Conservation (phyloP, 2,113 vertebrate genomes). For the Amazona vittata region DNA sequence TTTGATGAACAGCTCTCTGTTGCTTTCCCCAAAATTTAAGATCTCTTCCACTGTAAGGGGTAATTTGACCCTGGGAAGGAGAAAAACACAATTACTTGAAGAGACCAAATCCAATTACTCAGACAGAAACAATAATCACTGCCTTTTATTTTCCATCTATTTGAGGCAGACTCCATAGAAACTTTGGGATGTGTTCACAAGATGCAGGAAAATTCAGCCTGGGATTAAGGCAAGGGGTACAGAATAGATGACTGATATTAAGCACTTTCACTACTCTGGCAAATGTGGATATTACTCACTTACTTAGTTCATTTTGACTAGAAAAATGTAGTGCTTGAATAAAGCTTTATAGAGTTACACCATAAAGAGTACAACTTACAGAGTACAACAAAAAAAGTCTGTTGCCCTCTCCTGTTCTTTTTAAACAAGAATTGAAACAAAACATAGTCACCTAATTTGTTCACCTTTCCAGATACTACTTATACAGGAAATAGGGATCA, state of each 20-base stretch:
- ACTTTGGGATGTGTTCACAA: not conserved
- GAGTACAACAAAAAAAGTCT: not conserved
- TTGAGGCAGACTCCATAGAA: not conserved
- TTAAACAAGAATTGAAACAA: not conserved
- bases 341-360: not conserved
- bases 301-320: not conserved
- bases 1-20: slow-evolving; percentile 89
- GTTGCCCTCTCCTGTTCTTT: slow-evolving; percentile 11
- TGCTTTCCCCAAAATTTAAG: slow-evolving; percentile 80
- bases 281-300: not conserved
- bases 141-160: not conserved
- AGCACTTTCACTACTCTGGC: not conserved
- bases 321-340: not conserved
- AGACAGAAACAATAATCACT: not conserved
- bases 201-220: not conserved
- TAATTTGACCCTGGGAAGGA: slow-evolving; percentile 76
- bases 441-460: not conserved
- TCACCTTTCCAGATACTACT: not conserved
- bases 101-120: not conserved
- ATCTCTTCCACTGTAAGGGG: slow-evolving; percentile 85
- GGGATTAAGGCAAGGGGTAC: not conserved
- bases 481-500: not conserved
- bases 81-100: not conserved
- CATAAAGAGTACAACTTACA: not conserved
- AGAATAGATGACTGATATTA: not conserved